Percentiles rank a stretch among this genome's conserved stretches.
phyloP scores from a whole-genome alignment of 2,113 vertebrate species.

The Prietella phreatophila region DNA sequence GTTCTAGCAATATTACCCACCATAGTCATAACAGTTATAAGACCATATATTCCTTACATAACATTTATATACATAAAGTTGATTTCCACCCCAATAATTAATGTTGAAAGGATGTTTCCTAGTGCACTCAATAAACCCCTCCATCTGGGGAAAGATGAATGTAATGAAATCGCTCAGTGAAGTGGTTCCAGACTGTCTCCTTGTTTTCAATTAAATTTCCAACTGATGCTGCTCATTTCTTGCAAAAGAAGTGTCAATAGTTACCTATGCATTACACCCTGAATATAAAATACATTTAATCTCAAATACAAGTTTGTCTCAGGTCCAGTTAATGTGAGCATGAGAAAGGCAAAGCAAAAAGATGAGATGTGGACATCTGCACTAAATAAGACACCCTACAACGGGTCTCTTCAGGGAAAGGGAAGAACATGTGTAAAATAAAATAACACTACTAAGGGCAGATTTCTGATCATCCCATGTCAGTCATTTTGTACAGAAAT shows the following conservation, averaged over 20 bases:
- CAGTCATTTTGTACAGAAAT: neutral
- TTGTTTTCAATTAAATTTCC: neutral
- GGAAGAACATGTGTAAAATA: neutral
- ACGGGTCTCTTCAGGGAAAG: neutral
- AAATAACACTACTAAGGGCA: neutral
- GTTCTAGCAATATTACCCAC: neutral
- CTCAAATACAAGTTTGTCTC: neutral
- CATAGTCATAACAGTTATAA: neutral
- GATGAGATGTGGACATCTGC: neutral
- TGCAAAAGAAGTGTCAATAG: too few relatives aligned
- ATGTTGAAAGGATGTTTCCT: neutral
- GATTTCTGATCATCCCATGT: neutral
- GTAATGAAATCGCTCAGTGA: neutral
- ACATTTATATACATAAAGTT: neutral
- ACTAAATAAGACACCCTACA: neutral
- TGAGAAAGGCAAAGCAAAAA: neutral
- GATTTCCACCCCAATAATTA: neutral
- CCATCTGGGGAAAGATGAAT: neutral
- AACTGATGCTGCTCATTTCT: neutral
- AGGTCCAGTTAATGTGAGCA: neutral
- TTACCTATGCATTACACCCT: neutral
- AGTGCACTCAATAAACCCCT: neutral
- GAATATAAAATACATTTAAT: neutral
- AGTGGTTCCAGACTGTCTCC: slow-evolving; percentile 4
- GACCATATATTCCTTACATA: neutral